A percentile compares a stretch with the other conserved stretches of the same genome.
Evolutionary conservation across 2,113 vertebrate species (phyloP).

Genomic region (Agelaius phoeniceus): DNA sequence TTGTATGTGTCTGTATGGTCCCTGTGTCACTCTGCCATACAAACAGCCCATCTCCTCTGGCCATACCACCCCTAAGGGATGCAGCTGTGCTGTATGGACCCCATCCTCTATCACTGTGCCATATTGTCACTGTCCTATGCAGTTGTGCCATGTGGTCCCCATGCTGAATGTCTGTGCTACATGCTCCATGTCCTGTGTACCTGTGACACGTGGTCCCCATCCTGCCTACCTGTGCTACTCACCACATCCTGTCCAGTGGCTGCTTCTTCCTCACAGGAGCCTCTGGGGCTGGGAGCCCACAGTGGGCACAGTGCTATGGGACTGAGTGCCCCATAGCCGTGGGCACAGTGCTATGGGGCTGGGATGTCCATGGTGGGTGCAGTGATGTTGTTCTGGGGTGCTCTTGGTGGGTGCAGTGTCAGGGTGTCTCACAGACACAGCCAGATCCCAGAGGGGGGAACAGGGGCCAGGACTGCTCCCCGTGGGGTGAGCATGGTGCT

Average conservation of each 20-base stretch:
- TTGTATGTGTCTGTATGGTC: neutral
- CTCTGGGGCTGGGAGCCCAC: neutral
- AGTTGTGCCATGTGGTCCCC: neutral
- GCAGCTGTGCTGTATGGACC: neutral
- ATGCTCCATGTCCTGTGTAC: fast-evolving
- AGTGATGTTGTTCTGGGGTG: neutral
- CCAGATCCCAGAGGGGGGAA: neutral
- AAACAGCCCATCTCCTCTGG: neutral
- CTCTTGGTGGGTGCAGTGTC: neutral
- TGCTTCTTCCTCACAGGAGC: neutral
- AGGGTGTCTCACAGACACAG: neutral
- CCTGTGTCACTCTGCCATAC: neutral
- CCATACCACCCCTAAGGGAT: neutral
- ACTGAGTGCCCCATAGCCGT: too few relatives aligned
- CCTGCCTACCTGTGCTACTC: neutral
- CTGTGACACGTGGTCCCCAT: neutral
- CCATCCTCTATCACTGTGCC: neutral
- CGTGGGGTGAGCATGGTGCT: fast-evolving
- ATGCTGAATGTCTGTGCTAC: neutral
- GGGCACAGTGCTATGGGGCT: neutral
- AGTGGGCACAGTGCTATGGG: neutral
- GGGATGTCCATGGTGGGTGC: fast-evolving
- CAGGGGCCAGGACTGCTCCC: neutral
- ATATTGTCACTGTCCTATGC: neutral
- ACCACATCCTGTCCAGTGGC: neutral